phyloP scores from a whole-genome alignment of 2,888 invertebrate species.

The Chloroclysta siterata region DNA sequence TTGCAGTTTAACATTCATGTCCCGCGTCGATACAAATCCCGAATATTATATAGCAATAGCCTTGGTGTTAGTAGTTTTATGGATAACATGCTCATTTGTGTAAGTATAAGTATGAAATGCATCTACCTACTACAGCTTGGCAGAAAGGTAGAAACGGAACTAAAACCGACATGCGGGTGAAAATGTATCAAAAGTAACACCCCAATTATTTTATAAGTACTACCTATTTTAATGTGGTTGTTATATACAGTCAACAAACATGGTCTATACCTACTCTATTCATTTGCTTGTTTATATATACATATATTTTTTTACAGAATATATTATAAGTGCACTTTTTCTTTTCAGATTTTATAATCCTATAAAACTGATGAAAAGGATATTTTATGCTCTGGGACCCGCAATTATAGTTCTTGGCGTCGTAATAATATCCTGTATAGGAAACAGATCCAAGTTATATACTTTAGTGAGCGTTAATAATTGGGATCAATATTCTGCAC shows the following conservation, averaged over 20 bases:
- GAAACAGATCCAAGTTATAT: conserved; percentile 46
- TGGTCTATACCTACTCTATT: too few relatives aligned
- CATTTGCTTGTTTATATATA: too few relatives aligned
- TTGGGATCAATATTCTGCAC: conserved; percentile 58
- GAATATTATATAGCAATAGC: conserved; percentile 67
- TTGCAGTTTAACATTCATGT: conserved; percentile 69
- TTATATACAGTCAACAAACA: too few relatives aligned
- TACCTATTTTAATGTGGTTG: too few relatives aligned
- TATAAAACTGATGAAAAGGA: conserved; percentile 69
- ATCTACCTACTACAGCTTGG: too few relatives aligned
- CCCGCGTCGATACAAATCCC: conserved; percentile 59
- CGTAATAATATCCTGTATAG: conserved; percentile 51
- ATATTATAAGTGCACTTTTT: background rate
- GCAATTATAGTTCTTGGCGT: conserved; percentile 52
- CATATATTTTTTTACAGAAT: too few relatives aligned
- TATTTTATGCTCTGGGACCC: conserved; percentile 62
- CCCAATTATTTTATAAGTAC: too few relatives aligned
- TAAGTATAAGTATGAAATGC: conserved; percentile 52
- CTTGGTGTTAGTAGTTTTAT: conserved; percentile 64
- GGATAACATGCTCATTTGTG: conserved; percentile 71
- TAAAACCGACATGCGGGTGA: too few relatives aligned
- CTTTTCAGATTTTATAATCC: conserved; percentile 69
- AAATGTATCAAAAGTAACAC: too few relatives aligned
- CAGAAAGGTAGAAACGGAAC: too few relatives aligned
- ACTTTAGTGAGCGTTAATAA: conserved; percentile 46